Evolutionary conservation across 2,888 invertebrate genomes (phyloP), one percentile per base, ranked within the genome.

Genomic region (Macrophya alboannulata): DNA sequence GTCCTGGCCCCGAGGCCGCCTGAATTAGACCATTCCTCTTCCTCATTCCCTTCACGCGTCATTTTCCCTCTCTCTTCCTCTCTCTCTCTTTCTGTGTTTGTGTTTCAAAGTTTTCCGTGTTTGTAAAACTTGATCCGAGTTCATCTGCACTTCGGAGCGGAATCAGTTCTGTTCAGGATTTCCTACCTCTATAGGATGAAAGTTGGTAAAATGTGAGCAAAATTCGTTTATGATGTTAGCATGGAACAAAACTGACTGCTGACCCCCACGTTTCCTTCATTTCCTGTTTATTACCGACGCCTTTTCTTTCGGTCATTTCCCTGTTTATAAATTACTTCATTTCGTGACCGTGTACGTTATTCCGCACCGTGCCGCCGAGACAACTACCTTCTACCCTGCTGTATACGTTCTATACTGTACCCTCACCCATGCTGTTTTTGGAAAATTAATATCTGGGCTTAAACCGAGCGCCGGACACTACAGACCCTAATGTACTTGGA

Each of bases 21-120:
- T 45, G 86, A 88, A 88, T 87, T 87, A 87, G 87, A 87, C 85
- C 86, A 71, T 86, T 84, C 76, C 83, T 77, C 84, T 74, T 74
- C 51, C 83, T 83, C 83, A 71, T 83, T 71, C 83, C 43, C 45
- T 43, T 40, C 68, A 25, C 71, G 48, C 51, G 62, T 51, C 76
- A 5, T 55, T 37, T 25, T 37, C 31, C 2, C 51, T 37, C 55
- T 77, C 6, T 31, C 15, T 51, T 77, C 10, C 51, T 10, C 65
- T 43, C 25, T 15, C 82, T 48, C 59, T 37, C 40, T n/a, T 40
- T 40, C n/a, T 59, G 37, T 83, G 83, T 83, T 83, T 83, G 45
- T 83, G 83, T 48, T 83, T 15, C 25, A 15, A 48, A 83, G 68
- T 83, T 71, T 83, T 83, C 31, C 62, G 21, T 62, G 81, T 81